These are phyloP conservation scores for Vulpes lagopus DNA, from an alignment of 2,113 vertebrate genomes.

Conservation along the genomic window DNA sequence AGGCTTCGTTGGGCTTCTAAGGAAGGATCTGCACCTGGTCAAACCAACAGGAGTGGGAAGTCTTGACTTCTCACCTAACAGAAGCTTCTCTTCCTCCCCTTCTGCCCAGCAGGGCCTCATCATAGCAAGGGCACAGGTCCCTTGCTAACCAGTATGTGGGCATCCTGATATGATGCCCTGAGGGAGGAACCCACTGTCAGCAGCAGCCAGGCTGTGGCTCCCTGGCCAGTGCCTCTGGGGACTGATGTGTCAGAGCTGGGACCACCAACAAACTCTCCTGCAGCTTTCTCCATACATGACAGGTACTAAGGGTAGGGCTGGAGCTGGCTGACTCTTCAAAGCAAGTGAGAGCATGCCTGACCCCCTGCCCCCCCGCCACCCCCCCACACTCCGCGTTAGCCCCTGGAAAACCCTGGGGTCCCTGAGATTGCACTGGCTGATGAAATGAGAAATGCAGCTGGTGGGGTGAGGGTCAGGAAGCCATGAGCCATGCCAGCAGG, in stretches of 20 bases:
- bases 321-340: neutral
- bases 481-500: neutral
- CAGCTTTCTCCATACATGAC: neutral
- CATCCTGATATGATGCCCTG: too few relatives aligned
- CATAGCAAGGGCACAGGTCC: fast-evolving
- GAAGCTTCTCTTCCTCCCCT: neutral
- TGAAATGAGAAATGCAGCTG: neutral
- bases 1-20: neutral
- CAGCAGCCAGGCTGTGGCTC: neutral
- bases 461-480: neutral
- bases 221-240: fast-evolving
- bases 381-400: fast-evolving
- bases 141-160: neutral
- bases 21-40: neutral
- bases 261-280: too few relatives aligned
- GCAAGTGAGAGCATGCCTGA: fast-evolving
- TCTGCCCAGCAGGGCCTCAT: too few relatives aligned
- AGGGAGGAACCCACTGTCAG: neutral
- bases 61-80: neutral
- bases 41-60: too few relatives aligned
- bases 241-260: too few relatives aligned
- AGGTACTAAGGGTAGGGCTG: neutral
- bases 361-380: fast-evolving
- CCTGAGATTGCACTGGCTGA: neutral
- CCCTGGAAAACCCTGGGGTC: neutral